Evolutionary conservation across 2,113 vertebrate species (phyloP).

Genomic region (Pampusana beccarii): DNA sequence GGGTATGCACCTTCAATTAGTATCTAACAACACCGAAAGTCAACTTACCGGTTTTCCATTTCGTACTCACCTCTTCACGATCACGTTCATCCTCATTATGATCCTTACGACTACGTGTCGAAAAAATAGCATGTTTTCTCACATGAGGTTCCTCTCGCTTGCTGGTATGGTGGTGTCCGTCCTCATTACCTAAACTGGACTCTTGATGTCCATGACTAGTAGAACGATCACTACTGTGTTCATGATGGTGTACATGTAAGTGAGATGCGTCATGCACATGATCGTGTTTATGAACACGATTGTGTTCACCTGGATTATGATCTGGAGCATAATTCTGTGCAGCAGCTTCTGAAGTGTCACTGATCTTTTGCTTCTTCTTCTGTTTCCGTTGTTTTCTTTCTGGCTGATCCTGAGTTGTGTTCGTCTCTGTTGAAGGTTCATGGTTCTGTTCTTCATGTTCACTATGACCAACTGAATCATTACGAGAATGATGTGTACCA

Average conservation of each 20-base stretch:
- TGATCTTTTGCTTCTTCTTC: constrained; percentile 74
- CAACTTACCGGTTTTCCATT: not conserved
- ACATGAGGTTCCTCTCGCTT: constrained; percentile 75
- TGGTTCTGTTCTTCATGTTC: constrained; percentile 70
- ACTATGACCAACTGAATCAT: constrained; percentile 47
- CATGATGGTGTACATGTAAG: constrained; percentile 38
- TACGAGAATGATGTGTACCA: constrained; percentile 60
- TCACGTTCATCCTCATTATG: constrained; percentile 54
- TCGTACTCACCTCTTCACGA: constrained; percentile 71
- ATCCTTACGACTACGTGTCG: constrained; percentile 42
- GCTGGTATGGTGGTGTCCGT: constrained; percentile 65
- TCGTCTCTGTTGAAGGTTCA: constrained; percentile 70
- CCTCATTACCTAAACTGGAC: constrained; percentile 1
- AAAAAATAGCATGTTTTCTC: constrained; percentile 64
- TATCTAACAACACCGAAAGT: rapidly evolving
- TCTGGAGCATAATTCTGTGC: constrained; percentile 54
- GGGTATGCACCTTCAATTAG: not conserved
- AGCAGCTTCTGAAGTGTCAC: constrained; percentile 65
- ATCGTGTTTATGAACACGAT: constrained; percentile 72
- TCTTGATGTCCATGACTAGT: constrained; percentile 63
- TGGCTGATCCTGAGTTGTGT: constrained; percentile 75
- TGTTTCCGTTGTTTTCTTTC: constrained; percentile 72
- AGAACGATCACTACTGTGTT: constrained; percentile 19
- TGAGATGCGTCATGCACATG: constrained; percentile 41
- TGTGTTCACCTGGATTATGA: constrained; percentile 65